A percentile compares a stretch with the other conserved stretches of the same genome.
Evolutionary conservation across 2,113 vertebrate species (phyloP).

Genomic region (Anser brachyrhynchus): DNA sequence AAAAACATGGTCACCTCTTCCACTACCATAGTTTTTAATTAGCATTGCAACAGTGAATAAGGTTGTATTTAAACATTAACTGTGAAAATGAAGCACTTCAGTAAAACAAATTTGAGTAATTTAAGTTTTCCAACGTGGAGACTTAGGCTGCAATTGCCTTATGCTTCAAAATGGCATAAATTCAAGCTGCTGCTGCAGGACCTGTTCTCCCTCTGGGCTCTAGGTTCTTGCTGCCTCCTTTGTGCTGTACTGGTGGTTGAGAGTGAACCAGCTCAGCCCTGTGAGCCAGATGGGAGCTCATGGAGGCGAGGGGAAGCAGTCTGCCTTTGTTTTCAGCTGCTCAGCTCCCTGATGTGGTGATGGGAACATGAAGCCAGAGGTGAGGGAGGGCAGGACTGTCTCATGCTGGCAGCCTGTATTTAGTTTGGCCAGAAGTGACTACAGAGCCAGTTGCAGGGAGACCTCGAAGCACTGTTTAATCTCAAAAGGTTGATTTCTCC

Average conservation of each 20-base stretch:
- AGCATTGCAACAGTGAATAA: not conserved
- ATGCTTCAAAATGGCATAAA: not conserved
- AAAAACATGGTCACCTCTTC: not conserved
- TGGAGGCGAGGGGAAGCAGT: not conserved
- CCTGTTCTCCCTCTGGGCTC: not conserved
- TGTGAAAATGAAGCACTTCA: not conserved
- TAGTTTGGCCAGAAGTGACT: not conserved
- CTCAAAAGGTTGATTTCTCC: not conserved
- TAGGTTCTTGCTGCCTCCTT: not conserved
- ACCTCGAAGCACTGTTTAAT: not conserved
- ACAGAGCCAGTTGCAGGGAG: not conserved
- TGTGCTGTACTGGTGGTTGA: not conserved
- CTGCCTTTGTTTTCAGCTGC: not conserved
- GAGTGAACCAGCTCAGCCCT: not conserved
- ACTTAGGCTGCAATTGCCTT: not conserved
- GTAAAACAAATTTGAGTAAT: not conserved
- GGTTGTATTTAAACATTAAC: not conserved
- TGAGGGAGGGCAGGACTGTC: not conserved
- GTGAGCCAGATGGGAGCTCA: not conserved
- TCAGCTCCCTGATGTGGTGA: not conserved
- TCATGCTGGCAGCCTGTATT: not conserved
- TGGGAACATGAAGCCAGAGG: not conserved
- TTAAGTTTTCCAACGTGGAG: not conserved
- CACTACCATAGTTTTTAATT: not conserved
- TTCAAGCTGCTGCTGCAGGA: not conserved